Base-by-base conservation (phyloP, 2,888 invertebrate genomes). In the Thymelicus sylvestris region DNA sequence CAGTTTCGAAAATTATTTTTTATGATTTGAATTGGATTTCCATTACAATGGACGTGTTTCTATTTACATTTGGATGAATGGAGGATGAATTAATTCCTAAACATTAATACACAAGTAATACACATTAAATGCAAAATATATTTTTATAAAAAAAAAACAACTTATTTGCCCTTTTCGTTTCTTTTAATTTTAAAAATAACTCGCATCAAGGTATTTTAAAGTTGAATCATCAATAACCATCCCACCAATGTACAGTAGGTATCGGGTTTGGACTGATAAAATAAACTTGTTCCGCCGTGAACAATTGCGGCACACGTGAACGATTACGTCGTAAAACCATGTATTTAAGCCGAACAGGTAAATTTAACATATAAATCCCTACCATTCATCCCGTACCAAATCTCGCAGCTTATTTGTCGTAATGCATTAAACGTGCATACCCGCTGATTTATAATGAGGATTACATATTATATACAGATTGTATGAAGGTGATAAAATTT, bases 301-400 rank as follows among this genome's bases (percentile, higher is more conserved):
- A 60, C 41, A 15, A 65, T 52, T 65, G 48, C 19, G 65, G 65
- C 52, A 15, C 65, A 52, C 50, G 65, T 65, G 52, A 65, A 39
- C 52, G 65, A 65, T 65, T 52, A 48, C 52, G 31, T 48, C 41
- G 38, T 60, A 60, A 38, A 48, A 48, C 59, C 31, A 60, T 48
- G 59, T 57, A 60, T 67, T 67, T 47, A 57, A 60, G 19, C 60
- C 50, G 60, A 48, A 61, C 48, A 67, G 67, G 67, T 60, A 67
- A 67, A 67, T 67, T 67, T 67, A 67, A 67, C 67, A 60, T 57
- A 67, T 67, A 67, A 67, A 67, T 67, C 67, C 67, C 67, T 38
- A 60, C 60, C 60, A 67, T 67, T 60, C 60, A 67, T 67, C 67
- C 60, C 39, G 60, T 44, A 67, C 48, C 60, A 61, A 67, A 67